phyloP scores from a whole-genome alignment of 2,113 vertebrate genomes.

The Ptyas mucosa region DNA sequence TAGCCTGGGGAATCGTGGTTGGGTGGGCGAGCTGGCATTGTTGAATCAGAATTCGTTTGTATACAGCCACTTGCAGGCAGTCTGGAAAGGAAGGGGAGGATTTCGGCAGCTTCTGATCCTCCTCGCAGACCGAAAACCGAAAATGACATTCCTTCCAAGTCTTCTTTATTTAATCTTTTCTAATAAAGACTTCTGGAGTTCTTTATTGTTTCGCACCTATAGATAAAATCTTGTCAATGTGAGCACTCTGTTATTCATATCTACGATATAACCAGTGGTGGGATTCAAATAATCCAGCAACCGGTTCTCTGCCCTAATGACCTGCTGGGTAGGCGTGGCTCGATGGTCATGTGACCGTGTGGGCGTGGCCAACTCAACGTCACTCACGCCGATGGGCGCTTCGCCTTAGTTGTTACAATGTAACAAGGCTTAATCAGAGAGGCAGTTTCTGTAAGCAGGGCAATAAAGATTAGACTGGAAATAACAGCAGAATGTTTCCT shows the following conservation, averaged over 20 bases:
- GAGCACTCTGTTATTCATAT: background rate
- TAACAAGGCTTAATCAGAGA: too few relatives aligned
- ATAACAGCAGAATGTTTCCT: too few relatives aligned
- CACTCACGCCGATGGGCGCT: too few relatives aligned
- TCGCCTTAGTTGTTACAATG: too few relatives aligned
- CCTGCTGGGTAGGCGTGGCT: too few relatives aligned
- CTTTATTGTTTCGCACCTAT: background rate
- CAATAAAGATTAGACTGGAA: too few relatives aligned
- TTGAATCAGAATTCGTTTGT: background rate
- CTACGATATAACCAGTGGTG: background rate
- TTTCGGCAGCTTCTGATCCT: background rate
- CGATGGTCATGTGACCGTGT: too few relatives aligned
- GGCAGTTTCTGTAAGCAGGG: too few relatives aligned
- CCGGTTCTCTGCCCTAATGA: too few relatives aligned
- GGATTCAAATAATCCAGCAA: too few relatives aligned
- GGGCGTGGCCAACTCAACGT: too few relatives aligned
- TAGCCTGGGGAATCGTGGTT: conserved; percentile 32
- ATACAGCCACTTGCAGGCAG: fast-evolving
- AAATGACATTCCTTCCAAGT: background rate
- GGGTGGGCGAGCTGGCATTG: background rate
- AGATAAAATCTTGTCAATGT: background rate
- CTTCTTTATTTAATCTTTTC: background rate
- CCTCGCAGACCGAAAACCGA: background rate
- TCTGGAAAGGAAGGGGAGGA: background rate
- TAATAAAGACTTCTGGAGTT: background rate